Evolutionary conservation across 2,113 vertebrate species (phyloP).

Genomic region (Myodes glareolus): DNA sequence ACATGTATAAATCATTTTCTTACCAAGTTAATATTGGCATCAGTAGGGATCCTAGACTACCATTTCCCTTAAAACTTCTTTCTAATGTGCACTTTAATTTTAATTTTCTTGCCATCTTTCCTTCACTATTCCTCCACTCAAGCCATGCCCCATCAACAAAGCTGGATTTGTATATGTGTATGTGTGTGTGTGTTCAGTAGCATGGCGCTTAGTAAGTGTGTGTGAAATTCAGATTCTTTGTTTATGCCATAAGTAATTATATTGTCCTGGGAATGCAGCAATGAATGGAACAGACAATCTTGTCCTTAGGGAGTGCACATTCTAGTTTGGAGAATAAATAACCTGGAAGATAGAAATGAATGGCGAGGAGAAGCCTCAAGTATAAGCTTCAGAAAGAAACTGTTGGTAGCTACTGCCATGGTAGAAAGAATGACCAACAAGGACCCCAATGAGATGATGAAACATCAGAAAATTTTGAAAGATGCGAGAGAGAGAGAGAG

Average conservation of each 20-base stretch:
- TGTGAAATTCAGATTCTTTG: not conserved
- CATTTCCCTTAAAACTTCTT: not conserved
- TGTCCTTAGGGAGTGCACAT: not conserved
- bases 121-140: not conserved
- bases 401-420: not conserved
- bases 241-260: not conserved
- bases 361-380: not conserved
- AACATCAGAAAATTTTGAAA: not conserved
- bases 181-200: not conserved
- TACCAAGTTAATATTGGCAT: not conserved
- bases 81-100: not conserved
- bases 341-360: not conserved
- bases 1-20: not conserved
- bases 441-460: not conserved
- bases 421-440: not conserved
- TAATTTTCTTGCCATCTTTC: not conserved
- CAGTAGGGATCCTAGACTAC: not conserved
- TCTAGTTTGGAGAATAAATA: not conserved
- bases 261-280: not conserved
- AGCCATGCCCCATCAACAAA: not conserved
- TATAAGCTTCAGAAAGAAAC: not conserved
- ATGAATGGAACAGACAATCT: not conserved
- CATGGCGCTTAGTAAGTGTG: not conserved
- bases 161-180: not conserved
- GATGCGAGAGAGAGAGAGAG: too few relatives aligned